A percentile compares a stretch with the other conserved stretches of the same genome.
Conservation (phyloP, 2,888 invertebrate species). For the Xestia rhomboidea region DNA sequence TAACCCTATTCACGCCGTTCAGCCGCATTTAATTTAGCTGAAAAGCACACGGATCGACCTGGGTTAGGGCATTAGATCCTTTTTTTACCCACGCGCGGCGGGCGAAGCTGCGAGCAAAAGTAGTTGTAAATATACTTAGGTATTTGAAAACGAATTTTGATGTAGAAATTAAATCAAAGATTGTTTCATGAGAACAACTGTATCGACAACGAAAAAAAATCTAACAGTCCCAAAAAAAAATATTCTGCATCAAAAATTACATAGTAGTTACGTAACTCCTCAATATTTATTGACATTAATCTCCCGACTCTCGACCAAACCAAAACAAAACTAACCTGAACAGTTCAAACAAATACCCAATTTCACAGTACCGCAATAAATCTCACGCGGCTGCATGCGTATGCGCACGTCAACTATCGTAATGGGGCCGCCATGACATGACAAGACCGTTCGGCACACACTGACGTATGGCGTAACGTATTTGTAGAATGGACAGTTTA, state of each 20-base stretch:
- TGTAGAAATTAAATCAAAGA: not conserved
- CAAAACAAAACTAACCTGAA: conserved; percentile 39
- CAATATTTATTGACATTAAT: conserved; percentile 5
- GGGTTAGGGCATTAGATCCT: not conserved
- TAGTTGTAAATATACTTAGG: not conserved
- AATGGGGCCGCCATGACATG: conserved; percentile 56
- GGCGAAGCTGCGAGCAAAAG: not conserved
- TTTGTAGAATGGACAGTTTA: conserved; percentile 53
- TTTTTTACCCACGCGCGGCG: not conserved
- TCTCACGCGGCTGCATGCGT: conserved; percentile 52
- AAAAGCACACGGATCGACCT: no score
- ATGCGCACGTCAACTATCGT: conserved; percentile 61
- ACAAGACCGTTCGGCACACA: conserved; percentile 48
- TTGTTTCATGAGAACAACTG: not conserved
- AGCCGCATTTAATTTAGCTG: no score
- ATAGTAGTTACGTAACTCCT: not conserved
- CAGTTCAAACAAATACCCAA: conserved; percentile 55
- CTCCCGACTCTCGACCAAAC: conserved; percentile 3
- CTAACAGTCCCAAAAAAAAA: not conserved
- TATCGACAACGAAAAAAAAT: not conserved
- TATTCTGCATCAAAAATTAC: not conserved
- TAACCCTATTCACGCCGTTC: not conserved
- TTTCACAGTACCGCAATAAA: conserved; percentile 58
- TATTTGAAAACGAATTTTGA: not conserved
- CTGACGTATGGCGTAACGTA: conserved; percentile 23